These are phyloP conservation scores for Odontamblyopus rebecca DNA, from an alignment of 2,797 vertebrate genomes.

Conservation along the genomic window DNA sequence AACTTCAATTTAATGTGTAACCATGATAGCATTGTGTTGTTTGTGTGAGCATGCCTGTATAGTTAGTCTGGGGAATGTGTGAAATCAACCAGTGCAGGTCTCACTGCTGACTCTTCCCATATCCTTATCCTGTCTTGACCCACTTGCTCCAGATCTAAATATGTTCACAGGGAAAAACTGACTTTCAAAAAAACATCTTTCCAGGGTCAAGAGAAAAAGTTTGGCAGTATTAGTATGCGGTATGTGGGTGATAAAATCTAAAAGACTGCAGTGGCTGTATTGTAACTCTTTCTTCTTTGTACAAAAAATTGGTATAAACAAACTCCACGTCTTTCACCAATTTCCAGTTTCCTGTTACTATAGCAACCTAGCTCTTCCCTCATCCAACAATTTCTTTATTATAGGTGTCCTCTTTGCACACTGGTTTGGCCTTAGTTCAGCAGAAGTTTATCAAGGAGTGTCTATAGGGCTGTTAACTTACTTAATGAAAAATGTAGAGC, in stretches of 20 bases:
- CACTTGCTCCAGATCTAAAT: conserved; percentile 41
- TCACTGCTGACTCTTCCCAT: conserved; percentile 27
- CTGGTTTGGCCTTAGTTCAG: conserved; percentile 38
- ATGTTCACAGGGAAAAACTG: conserved; percentile 43
- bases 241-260: conserved; percentile 5
- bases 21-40: conserved; percentile 24
- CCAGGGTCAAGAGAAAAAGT: conserved; percentile 25
- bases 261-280: not conserved
- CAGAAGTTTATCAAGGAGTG: conserved; percentile 31
- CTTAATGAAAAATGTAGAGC: conserved; percentile 37
- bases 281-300: conserved; percentile 34
- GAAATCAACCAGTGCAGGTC: conserved; percentile 46
- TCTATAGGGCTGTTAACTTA: conserved; percentile 29
- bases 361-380: conserved; percentile 59
- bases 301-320: conserved; percentile 28
- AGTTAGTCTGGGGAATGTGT: conserved; percentile 38
- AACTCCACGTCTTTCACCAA: conserved; percentile 48
- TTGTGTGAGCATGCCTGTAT: conserved; percentile 13
- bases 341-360: conserved; percentile 71
- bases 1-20: conserved; percentile 18
- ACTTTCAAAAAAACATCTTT: conserved; percentile 28
- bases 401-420: conserved; percentile 49
- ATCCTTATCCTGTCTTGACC: conserved; percentile 52
- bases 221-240: not conserved
- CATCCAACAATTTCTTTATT: conserved; percentile 49